Evolutionary conservation across 2,797 vertebrate species (phyloP), one percentile per base, ranked within the genome.

Genomic region (Enteromius paludinosus): DNA sequence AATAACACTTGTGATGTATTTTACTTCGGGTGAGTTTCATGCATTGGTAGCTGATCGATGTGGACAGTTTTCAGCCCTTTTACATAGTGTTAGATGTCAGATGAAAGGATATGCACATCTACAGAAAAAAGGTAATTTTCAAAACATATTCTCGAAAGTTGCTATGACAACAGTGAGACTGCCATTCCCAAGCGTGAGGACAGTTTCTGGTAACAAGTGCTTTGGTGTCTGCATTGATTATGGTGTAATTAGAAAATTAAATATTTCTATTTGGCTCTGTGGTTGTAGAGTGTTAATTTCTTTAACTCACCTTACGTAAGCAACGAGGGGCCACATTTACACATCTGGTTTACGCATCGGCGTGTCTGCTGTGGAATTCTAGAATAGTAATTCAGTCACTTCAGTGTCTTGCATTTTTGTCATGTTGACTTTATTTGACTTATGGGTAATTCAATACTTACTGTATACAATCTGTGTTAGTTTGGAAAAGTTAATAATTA

Each of bases 121-220:
- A 65, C 54, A 76, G 79, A 38, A 38, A 68, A 78, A 81, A 84
- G 77, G 77, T 81, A 61, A 76, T 81, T 83, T 87, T 84, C 82
- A 65, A 75, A 86, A 80, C 75, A 78, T 82, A 68, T 85, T 85
- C 66, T 66, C 30, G 15, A 79, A 78, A 83, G 87, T 88, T 89
- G 83, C 87, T 86, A 89, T 89, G 85, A 87, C 87, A 89, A 89
- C 87, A 69, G 85, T 33, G 49, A 70, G 78, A 43, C 80, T 83
- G 73, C 43, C 80, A 79, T 86, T 86, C 82, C 76, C 77, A 69
- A 71, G 61, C 7, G 20, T 65, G 77, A 49, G 79, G 72, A 72
- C 62, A 35, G 64, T 52, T 78, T 80, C 76, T 78, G 74, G 65
- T 56, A 59, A 61, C 73, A 75, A 62, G 64, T 66, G 23, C 71